Base-by-base conservation (phyloP, 2,797 vertebrate genomes). In the Scomberomorus guttatus region DNA sequence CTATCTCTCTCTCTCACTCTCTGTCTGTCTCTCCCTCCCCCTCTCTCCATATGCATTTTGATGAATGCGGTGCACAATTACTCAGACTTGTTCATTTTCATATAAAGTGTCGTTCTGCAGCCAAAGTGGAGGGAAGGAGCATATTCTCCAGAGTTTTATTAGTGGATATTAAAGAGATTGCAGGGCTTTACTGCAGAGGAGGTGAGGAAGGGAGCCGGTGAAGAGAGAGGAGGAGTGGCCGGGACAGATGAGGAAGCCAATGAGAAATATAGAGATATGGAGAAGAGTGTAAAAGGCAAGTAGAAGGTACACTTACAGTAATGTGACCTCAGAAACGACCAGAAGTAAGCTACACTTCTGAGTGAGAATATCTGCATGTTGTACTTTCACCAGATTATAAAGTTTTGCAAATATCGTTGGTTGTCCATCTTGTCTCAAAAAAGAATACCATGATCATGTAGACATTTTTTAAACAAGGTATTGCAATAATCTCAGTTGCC, bases 21-120 rank as follows among this genome's bases (percentile, higher is more conserved):
- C 34, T 51, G 1, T 7, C 15, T 24, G 2, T n/a, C 17, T 37
- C 9, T 59, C 42, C 10, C n/a, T 15, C n/a, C 17, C 65, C 5
- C 34, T 39, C 48, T 9, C 37, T 63, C 32, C 1, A 8, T 10
- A 18, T 69, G 32, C 65, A 72, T 71, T 63, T 50, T 74, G 69
- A 83, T 81, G 51, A 72, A 77, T 68, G 72, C 20, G 5, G 17
- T 17, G n/a, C 13, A 56, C 17, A 76, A 61, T 79, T 69, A 57
- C 62, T 77, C 75, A 76, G n/a, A 83, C 61, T 63, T 57, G 32
- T 71, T 87, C 51, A 77, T 88, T 74, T 88, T 86, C 62, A 81
- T 72, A 62, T 61, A 57, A 83, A 79, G 58, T 79, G 72, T 51
- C 10, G 34, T 50, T 72, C 42, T 32, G 57, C 61, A 67, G 76